Percentiles rank a stretch among this genome's conserved stretches.
Conservation (phyloP, 2,888 invertebrate genomes). For the Lasioglossum lativentre region DNA sequence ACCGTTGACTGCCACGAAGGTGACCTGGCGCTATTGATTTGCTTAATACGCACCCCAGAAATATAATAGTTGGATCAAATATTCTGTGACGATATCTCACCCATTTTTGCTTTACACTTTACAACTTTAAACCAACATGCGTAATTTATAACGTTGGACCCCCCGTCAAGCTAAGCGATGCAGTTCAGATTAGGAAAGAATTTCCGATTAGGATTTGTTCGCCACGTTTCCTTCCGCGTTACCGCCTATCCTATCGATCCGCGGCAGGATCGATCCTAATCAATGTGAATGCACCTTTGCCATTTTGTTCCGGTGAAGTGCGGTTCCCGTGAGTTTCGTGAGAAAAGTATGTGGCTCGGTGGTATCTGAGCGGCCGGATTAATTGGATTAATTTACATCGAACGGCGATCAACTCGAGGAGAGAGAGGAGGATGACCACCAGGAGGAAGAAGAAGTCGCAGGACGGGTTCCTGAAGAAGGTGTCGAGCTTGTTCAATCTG, state of each 20-base stretch:
- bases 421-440: constrained; percentile 86
- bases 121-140: background rate
- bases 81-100: background rate
- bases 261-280: constrained; percentile 5
- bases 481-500: constrained; percentile 93
- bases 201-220: background rate
- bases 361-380: constrained; percentile 68
- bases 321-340: constrained; percentile 58
- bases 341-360: constrained; percentile 71
- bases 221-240: constrained; percentile 40
- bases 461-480: constrained; percentile 93
- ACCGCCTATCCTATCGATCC: background rate
- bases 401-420: constrained; percentile 34
- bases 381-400: constrained; percentile 72
- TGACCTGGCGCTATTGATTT: background rate
- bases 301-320: constrained; percentile 55
- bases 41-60: background rate
- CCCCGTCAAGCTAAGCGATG: background rate
- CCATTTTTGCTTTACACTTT: background rate
- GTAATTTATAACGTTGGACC: no score
- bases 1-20: background rate
- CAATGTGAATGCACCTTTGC: constrained; percentile 16
- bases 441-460: constrained; percentile 89
- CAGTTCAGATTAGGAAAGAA: background rate
- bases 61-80: background rate